Evolutionary conservation across 1,140 invertebrate genomes (phyloP).

Genomic region (Apis florea): DNA sequence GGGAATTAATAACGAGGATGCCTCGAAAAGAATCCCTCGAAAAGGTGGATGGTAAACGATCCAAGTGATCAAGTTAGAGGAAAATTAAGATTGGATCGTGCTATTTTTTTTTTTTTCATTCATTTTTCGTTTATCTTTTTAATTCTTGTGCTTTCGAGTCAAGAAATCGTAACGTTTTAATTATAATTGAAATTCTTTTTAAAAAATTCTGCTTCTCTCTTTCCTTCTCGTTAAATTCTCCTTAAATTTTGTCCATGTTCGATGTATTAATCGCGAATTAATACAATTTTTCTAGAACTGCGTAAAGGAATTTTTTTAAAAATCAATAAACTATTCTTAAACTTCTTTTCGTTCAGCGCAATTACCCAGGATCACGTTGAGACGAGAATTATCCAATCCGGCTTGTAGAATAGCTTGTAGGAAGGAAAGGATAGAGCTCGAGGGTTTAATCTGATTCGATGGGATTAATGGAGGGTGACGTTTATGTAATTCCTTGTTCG

Average conservation of each 20-base stretch:
- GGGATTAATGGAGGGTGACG: slow-evolving; percentile 51
- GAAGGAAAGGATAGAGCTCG: slow-evolving; percentile 11
- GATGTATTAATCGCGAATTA: too few species aligned
- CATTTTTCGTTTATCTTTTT: neutral
- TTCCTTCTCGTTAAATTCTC: too few species aligned
- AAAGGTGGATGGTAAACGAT: neutral
- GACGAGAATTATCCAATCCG: too few species aligned
- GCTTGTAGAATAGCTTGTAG: neutral
- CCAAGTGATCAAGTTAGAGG: neutral
- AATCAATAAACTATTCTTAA: neutral
- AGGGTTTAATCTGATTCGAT: slow-evolving; percentile 53
- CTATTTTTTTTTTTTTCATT: neutral
- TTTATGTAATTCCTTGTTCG: slow-evolving; percentile 56
- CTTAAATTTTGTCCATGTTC: too few species aligned
- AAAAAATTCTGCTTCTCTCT: too few species aligned
- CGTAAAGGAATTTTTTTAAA: neutral
- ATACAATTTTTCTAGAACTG: too few species aligned
- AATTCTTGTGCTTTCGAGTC: neutral
- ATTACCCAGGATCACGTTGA: too few species aligned
- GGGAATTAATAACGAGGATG: slow-evolving; percentile 27
- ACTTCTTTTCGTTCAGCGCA: too few species aligned
- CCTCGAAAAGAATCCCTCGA: neutral
- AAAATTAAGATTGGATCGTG: neutral
- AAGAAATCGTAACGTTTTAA: too few species aligned
- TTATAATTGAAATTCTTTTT: too few species aligned